Conservation (phyloP, 2,797 vertebrate genomes). For the Rhynchotus rufescens region DNA sequence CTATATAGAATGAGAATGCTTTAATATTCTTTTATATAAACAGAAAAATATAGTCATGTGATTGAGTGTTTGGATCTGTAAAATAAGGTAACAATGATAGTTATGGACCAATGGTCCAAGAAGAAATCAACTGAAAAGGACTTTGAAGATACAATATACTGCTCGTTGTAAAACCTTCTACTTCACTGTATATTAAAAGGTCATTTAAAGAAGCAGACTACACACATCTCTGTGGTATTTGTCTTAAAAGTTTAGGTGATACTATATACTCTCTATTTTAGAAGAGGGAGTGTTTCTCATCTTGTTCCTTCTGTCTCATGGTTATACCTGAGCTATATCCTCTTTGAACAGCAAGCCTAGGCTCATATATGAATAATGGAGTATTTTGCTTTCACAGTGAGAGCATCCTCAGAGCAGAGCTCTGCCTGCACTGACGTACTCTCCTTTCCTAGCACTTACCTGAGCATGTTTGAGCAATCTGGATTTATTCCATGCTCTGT, state of each 20-base stretch:
- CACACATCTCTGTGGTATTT: not conserved
- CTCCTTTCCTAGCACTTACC: not conserved
- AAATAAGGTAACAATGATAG: not conserved
- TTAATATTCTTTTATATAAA: not conserved
- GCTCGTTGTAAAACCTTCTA: not conserved
- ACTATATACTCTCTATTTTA: not conserved
- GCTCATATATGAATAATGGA: fast-evolving
- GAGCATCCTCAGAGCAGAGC: not conserved
- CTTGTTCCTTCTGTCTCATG: not conserved
- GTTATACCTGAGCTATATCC: not conserved
- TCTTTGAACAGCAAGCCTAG: not conserved
- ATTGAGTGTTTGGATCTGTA: not conserved
- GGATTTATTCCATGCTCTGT: not conserved
- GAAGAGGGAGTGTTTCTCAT: not conserved
- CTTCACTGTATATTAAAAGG: not conserved
- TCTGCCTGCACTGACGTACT: not conserved
- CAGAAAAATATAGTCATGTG: not conserved
- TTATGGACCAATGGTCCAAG: not conserved
- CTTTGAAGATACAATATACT: not conserved
- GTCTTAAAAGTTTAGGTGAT: not conserved
- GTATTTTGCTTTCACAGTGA: not conserved
- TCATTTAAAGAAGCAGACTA: not conserved
- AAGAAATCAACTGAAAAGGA: not conserved
- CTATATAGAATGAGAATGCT: not conserved
- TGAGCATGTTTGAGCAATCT: not conserved